These are phyloP conservation scores for Paratilapia polleni DNA, from an alignment of 2,113 vertebrate species.

Conservation along the genomic window DNA sequence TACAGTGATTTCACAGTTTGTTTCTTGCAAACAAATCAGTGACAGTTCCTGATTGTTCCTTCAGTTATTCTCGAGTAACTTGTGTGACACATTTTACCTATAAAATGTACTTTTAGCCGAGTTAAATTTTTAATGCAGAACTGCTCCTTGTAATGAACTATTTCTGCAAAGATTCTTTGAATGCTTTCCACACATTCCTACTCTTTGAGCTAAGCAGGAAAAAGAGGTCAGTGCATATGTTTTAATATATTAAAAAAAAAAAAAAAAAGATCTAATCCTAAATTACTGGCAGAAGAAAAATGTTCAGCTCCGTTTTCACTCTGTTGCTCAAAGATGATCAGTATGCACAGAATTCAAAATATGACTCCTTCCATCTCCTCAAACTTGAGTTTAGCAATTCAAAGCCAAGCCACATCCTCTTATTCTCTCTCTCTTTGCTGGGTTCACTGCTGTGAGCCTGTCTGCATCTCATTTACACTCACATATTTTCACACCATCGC, in stretches of 20 bases:
- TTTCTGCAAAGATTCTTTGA: not conserved
- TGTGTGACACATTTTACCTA: not conserved
- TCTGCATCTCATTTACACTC: conserved; percentile 82
- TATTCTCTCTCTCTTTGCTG: conserved; percentile 19
- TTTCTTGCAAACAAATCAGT: not conserved
- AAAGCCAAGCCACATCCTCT: conserved; percentile 70
- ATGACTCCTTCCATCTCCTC: conserved; percentile 44
- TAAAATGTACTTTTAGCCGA: not conserved
- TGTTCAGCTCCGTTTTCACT: not conserved
- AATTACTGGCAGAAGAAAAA: not conserved
- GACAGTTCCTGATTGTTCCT: not conserved
- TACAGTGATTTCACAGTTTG: not conserved
- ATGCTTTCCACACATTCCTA: not conserved
- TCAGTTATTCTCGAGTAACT: not conserved
- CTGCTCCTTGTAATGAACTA: not conserved
- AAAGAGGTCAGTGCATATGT: not conserved
- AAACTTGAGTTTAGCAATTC: conserved; percentile 61
- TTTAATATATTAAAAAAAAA: not conserved
- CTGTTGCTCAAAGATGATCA: conserved; percentile 39
- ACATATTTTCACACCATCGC: conserved; percentile 73
- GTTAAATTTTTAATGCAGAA: not conserved
- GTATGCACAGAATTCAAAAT: conserved; percentile 64
- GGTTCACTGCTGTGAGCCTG: conserved; percentile 70
- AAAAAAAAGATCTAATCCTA: not conserved
- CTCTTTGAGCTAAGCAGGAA: not conserved